Base-by-base conservation (phyloP, 1,140 invertebrate species). In the Drosophila busckii region DNA sequence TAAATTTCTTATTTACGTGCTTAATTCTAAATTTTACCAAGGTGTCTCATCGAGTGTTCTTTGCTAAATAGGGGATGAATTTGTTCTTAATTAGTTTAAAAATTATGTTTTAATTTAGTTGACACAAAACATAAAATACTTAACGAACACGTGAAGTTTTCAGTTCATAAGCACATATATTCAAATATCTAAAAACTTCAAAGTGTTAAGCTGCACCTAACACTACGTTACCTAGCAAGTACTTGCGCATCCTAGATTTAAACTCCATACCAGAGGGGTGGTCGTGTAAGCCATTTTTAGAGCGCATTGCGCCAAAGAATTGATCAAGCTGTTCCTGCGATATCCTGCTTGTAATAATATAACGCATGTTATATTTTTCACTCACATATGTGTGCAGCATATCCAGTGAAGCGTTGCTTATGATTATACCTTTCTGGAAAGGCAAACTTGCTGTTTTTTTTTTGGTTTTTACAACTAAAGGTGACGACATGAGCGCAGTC, bases 251-350 rank as follows among this genome's bases (percentile, higher is more conserved):
- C n/a, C n/a, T n/a, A n/a, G n/a, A n/a, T n/a, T n/a, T n/a, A n/a
- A n/a, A n/a, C n/a, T n/a, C n/a, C n/a, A n/a, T n/a, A n/a, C n/a
- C n/a, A 13, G 17, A 15, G 7, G 23, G 34, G 3, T 52, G 40
- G 25, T 38, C 56, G 29, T 59, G 31, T 5, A 50, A 29, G 4
- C 44, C 29, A 12, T 28, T 31, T 26, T 50, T 42, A 7, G 28
- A 29, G 10, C 55, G 19, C 20, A 59, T 28, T 17, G 40, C 20
- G 10, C 46, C 45, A 59, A 52, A 60, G 23, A 60, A 60, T 4
- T 44, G 15, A 15, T 52, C 29, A 5, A 60, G 6, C 3, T 50
- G 10, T 25, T 45, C 55, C 8, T 50, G 40, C 6, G 34, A 50
- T 3, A 59, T 10, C 1, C 40, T 6, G 16, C 17, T 17, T 9